Evolutionary conservation across 2,888 invertebrate genomes (phyloP), one percentile per base, ranked within the genome.

Genomic region (Epistrophella euchroma): DNA sequence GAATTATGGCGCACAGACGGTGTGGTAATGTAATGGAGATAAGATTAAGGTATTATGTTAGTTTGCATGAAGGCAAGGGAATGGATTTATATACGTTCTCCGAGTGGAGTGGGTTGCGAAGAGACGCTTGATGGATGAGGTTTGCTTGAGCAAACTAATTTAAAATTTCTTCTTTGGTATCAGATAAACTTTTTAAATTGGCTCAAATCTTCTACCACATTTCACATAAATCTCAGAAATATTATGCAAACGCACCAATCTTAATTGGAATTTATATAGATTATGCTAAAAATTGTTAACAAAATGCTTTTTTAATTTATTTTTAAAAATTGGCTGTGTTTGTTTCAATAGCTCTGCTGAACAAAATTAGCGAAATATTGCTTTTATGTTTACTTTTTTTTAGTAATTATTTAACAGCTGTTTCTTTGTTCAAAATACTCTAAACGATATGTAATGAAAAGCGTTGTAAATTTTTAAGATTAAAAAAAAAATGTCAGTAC

Each of bases 1-100:
- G 66, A 75, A 52, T 58, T 60, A 58, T 68, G 52, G 64, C 11
- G 25, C 35, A 64, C 37, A 73, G 37, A 52, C 68, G 25, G 68
- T 37, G 35, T 37, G 37, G 47, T 85, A 81, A 76, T 77, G 55
- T 58, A 72, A 85, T 85, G 73, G 58, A 74, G 74, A 70, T 52
- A 52, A 66, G 74, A 74, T 86, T 82, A 77, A 56, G 74, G 71
- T 77, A 77, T 70, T 60, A 68, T 72, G 76, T 50, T 58, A 72
- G 80, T 70, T 68, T 13, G 37, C 66, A 77, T 77, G 70, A 71
- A 75, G 58, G n/a, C n/a, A n/a, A n/a, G 70, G 74, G 72, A 43
- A 64, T 62, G 64, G 71, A 79, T 79, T 79, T 71, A 64, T 43
- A 13, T 52, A 15, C 25, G 22, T 73, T 35, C 52, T 13, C 15